Percentiles rank a stretch among this genome's conserved stretches.
phyloP scores from a whole-genome alignment of 2,113 vertebrate genomes.

The Tragelaphus scriptus region DNA sequence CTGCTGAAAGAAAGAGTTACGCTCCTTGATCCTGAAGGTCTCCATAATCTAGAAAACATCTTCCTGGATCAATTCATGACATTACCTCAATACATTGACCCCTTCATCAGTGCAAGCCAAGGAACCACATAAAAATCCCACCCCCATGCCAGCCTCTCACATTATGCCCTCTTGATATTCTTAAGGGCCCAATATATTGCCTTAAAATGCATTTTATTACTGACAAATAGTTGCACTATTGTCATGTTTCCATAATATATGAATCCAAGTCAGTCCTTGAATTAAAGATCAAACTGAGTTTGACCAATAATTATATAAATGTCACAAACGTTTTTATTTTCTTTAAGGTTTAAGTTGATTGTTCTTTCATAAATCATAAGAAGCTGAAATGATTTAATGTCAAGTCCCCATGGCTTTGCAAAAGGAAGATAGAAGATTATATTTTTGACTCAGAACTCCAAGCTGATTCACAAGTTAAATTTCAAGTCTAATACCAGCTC shows the following conservation, averaged over 20 bases:
- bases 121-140: neutral
- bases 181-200: neutral
- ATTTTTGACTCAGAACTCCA: neutral
- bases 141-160: neutral
- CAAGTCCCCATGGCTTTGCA: neutral
- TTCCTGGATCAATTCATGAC: neutral
- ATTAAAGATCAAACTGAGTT: constrained; percentile 47
- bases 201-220: neutral
- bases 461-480: constrained; percentile 1
- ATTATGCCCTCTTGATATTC: neutral
- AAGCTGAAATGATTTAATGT: constrained; percentile 43
- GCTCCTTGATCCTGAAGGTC: neutral
- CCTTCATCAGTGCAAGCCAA: neutral
- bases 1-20: neutral
- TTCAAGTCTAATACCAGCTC: neutral
- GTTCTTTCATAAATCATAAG: constrained; percentile 36
- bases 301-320: constrained; percentile 30
- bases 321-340: constrained; percentile 56
- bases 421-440: neutral
- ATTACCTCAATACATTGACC: neutral
- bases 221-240: neutral
- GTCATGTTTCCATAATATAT: neutral
- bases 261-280: neutral
- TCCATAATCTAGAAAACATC: neutral
- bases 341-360: constrained; percentile 23